Base-by-base conservation (phyloP, 2,113 vertebrate genomes). In the Perccottus glenii region DNA sequence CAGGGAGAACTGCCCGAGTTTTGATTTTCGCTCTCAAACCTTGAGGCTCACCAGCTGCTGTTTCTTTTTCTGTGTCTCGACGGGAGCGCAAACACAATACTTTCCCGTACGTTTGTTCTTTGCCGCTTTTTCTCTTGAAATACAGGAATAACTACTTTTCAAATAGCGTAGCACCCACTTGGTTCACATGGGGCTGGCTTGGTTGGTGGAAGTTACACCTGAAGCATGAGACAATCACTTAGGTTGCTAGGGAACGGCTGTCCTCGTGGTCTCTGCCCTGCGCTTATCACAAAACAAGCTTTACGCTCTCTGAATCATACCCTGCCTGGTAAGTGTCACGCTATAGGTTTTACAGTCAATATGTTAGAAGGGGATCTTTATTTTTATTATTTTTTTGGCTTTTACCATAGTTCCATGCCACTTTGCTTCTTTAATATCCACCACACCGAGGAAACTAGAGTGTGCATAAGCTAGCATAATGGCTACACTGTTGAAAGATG, bases 181-280 rank as follows among this genome's bases (percentile, higher is more conserved):
- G 60, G 70, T 81, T 81, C 77, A 87, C 64, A 75, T 64, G 68
- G 69, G 76, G 77, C 82, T 81, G 65, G 67, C 55, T 57, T 84
- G 77, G 19, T 70, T 72, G 15, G 7, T 73, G 75, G 80, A 82
- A 77, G 81, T 79, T 85, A 82, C 85, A 87, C 85, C 88, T 78
- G 66, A 63, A 87, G 81, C 80, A 78, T 73, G 75, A 90, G 81
- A 89, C 85, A 82, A 85, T 84, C 78, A 60, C 73, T 65, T 72
- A 43, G 80, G 91, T 93, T 92, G 90, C 92, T 86, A 89, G 83
- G 91, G 82, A 88, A 93, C 90, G 78, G 55, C 72, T 81, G 77
- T 84, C 67, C 79, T 83, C 63, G 52, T 58, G 66, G 85, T 73
- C 64, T 81, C 63, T 66, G 52, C 71, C 56, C 44, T 53, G 82